phyloP scores from a whole-genome alignment of 2,797 vertebrate species.

The Anguilla obscura region DNA sequence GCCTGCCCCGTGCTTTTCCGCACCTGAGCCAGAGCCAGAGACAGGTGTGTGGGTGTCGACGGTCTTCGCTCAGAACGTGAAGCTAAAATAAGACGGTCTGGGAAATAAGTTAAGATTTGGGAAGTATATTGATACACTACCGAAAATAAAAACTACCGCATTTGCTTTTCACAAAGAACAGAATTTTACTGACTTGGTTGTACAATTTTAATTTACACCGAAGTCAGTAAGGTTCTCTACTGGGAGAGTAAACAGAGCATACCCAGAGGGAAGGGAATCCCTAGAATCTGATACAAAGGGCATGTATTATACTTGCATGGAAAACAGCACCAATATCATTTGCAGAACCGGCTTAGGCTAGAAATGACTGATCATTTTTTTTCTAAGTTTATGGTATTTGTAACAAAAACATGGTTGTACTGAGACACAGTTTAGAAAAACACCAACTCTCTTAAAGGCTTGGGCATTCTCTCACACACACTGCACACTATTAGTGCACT shows the following conservation, averaged over 20 bases:
- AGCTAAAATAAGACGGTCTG: not conserved
- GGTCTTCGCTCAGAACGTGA: not conserved
- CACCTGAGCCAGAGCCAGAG: not conserved
- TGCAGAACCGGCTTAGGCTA: not conserved
- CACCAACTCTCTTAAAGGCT: slow-evolving; percentile 45
- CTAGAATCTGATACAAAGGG: not conserved
- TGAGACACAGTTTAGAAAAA: slow-evolving; percentile 5
- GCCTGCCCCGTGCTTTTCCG: not conserved
- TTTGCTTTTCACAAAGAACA: not conserved
- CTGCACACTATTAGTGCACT: slow-evolving; percentile 57
- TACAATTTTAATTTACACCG: not conserved
- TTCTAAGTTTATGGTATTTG: not conserved
- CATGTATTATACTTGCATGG: not conserved
- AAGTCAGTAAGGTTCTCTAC: not conserved
- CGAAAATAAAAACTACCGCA: not conserved
- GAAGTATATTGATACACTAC: not conserved
- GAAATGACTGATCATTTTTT: not conserved
- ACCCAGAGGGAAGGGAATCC: not conserved
- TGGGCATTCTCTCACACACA: slow-evolving; percentile 46
- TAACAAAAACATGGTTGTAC: slow-evolving; percentile 43
- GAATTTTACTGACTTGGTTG: not conserved
- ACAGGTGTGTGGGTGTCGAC: not conserved
- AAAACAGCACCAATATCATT: not conserved
- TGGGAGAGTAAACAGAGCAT: not conserved
- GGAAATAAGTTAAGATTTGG: not conserved